Evolutionary conservation across 37 sponge, comb jelly and placozoan genomes (phyloP), one percentile per base, ranked within the genome.

Genomic region (Halichondria panicea): DNA sequence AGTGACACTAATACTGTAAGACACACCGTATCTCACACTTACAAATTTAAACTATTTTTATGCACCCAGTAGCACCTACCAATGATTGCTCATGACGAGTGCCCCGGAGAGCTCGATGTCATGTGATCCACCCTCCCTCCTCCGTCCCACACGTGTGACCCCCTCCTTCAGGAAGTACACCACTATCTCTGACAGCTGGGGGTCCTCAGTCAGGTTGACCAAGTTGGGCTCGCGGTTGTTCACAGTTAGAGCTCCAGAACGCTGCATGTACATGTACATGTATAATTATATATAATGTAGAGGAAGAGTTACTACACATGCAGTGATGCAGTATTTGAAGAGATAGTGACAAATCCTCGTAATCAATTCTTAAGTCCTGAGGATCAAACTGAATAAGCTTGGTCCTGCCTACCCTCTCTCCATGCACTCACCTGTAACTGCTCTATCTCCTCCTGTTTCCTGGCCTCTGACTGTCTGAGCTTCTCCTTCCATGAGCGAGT

Each of bases 201-300:
- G 91, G 55, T 94, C 94, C 40, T 94, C 94, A 48, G 88, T 94
- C 31, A 94, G 77, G 74, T 94, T 94, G n/a, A 94, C 88, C 52
- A 94, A 80, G 65, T 82, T 94, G 3, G 94, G 94, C 21, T 90
- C 70, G 0, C 81, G 70, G 74, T 87, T 94, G 59, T 87, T 89
- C n/a, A 90, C 86, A 22, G 81, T 79, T 25, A 90, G 77, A 34
- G 90, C 75, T 35, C 87, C 90, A 59, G 85, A 60, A 64, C 54
- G 86, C 89, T 92, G 74, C 66, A 81, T 31, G 27, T 0, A 60
- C 5, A n/a, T n/a, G n/a, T n/a, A n/a, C n/a, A n/a, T n/a, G n/a
- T n/a, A n/a, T n/a, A n/a, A n/a, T n/a, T n/a, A 81, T 30, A 28
- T 2, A 59, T 13, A 70, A 55, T 33, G 3, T 28, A 22, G 61